These are phyloP conservation scores for Lasaia peninsularis DNA, from an alignment of 1,140 invertebrate species.

Conservation along the genomic window DNA sequence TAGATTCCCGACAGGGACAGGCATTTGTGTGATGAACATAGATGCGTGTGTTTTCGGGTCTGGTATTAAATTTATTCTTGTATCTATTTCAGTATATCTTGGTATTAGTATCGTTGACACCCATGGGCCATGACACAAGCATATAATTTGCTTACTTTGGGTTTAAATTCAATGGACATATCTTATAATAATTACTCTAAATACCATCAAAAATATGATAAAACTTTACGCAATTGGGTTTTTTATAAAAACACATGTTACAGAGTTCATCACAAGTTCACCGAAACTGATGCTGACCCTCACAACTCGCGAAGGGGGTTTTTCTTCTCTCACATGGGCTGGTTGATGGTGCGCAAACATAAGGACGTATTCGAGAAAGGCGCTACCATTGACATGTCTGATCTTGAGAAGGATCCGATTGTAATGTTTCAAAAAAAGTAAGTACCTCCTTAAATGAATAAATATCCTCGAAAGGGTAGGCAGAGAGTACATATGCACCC, in stretches of 20 bases:
- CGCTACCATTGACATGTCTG: constrained; percentile 87
- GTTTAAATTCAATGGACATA: no score
- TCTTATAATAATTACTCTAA: no score
- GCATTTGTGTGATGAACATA: no score
- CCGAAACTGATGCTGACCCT: constrained; percentile 94
- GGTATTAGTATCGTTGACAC: no score
- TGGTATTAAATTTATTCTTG: no score
- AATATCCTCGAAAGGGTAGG: background rate
- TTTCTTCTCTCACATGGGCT: constrained; percentile 96
- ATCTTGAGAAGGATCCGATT: constrained; percentile 89
- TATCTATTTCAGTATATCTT: no score
- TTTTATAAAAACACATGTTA: constrained; percentile 12
- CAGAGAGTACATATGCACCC: no score
- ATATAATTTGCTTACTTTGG: no score
- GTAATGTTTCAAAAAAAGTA: constrained; percentile 92
- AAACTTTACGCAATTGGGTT: background rate
- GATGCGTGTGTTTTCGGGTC: no score
- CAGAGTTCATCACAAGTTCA: constrained; percentile 92
- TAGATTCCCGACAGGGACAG: no score
- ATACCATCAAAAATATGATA: no score
- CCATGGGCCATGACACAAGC: no score
- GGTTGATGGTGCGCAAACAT: constrained; percentile 92
- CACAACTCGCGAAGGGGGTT: constrained; percentile 92
- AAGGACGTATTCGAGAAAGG: constrained; percentile 90
- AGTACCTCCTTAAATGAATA: constrained; percentile 21